Evolutionary conservation across 2,797 vertebrate genomes (phyloP).

Genomic region (Enteromius paludinosus): DNA sequence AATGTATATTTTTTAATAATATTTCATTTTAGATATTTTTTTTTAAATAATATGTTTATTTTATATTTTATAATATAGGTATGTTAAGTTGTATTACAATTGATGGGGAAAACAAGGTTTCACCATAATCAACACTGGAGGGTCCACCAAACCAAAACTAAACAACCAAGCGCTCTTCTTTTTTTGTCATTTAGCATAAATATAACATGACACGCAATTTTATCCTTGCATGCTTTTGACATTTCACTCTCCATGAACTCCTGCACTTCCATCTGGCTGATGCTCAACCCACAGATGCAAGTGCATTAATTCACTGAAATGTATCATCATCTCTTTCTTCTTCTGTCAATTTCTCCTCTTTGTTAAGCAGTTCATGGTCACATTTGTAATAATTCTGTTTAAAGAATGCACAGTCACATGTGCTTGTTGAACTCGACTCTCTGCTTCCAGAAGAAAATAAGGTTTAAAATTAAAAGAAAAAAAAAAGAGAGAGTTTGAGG

Average conservation of each 20-base stretch:
- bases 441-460: constrained; percentile 3
- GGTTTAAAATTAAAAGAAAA: background rate
- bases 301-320: background rate
- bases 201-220: background rate
- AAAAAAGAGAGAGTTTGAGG: background rate
- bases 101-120: background rate
- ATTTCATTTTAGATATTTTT: too few species aligned
- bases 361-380: background rate
- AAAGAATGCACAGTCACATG: background rate
- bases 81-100: background rate
- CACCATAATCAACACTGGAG: background rate
- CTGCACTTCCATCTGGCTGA: background rate
- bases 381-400: background rate
- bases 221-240: background rate
- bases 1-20: too few species aligned
- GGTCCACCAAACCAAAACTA: background rate
- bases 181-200: background rate
- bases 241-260: background rate
- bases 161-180: background rate
- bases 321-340: background rate
- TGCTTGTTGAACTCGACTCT: background rate
- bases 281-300: background rate
- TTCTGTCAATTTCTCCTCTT: background rate
- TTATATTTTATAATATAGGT: too few species aligned
- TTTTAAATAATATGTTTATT: too few species aligned